These are phyloP conservation scores for Mobula birostris DNA, from an alignment of 2,113 vertebrate species.

Conservation along the genomic window DNA sequence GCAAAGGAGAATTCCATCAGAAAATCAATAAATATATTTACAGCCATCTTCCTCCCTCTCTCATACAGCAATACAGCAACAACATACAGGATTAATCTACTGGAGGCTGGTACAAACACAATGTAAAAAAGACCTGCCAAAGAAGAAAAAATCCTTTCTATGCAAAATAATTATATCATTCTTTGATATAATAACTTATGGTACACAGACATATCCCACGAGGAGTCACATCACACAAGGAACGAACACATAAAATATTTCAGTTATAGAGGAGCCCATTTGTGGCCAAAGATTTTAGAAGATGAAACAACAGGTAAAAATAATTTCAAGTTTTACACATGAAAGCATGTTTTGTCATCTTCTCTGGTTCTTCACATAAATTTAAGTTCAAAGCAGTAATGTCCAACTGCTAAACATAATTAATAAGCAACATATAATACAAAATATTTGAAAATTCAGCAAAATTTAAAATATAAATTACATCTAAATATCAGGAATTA, in stretches of 20 bases:
- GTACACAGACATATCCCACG: not conserved
- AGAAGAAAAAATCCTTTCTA: not conserved
- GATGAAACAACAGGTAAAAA: not conserved
- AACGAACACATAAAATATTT: not conserved
- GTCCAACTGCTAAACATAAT: not conserved
- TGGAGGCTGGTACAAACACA: not conserved
- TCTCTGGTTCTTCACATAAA: not conserved
- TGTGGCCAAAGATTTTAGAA: not conserved
- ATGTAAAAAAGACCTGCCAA: not conserved
- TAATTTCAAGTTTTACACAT: not conserved
- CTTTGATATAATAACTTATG: not conserved
- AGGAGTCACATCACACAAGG: not conserved
- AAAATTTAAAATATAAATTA: not conserved
- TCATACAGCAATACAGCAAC: not conserved
- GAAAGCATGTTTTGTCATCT: not conserved
- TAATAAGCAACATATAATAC: not conserved
- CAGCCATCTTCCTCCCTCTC: not conserved
- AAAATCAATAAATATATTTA: slow-evolving; percentile 29
- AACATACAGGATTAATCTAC: not conserved
- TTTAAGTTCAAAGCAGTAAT: not conserved
- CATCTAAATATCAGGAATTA: not conserved
- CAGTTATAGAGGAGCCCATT: not conserved
- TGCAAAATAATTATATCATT: not conserved
- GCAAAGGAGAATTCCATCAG: slow-evolving; percentile 20
- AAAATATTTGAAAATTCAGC: not conserved